Evolutionary conservation across 2,888 invertebrate genomes (phyloP).

Genomic region (Pocota personata): DNA sequence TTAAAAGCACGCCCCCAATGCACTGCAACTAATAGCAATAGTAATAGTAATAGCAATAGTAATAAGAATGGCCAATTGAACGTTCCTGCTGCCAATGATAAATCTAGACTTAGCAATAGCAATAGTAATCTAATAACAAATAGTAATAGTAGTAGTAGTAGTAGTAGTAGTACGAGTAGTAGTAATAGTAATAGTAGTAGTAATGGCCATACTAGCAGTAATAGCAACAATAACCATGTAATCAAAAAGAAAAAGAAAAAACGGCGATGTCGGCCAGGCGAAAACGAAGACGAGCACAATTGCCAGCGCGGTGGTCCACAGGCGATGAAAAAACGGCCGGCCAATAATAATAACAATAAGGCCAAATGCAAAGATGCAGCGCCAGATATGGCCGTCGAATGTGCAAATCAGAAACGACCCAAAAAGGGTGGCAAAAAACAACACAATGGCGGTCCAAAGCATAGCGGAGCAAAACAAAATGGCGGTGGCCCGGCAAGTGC

Average conservation of each 20-base stretch:
- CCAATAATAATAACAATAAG: conserved; percentile 59
- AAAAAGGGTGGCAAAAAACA: conserved; percentile 72
- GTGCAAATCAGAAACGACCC: conserved; percentile 73
- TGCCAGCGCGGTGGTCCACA: conserved; percentile 77
- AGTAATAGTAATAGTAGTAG: conserved; percentile 77
- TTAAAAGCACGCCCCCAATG: conserved; percentile 83
- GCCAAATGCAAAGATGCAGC: conserved; percentile 60
- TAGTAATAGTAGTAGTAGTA: conserved; percentile 75
- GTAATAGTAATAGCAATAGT: conserved; percentile 75
- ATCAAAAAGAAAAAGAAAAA: conserved; percentile 79
- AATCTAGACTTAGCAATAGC: conserved; percentile 75
- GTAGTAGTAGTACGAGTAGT: conserved; percentile 74
- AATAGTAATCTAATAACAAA: conserved; percentile 74
- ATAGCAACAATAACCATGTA: conserved; percentile 74
- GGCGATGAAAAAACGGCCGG: conserved; percentile 76
- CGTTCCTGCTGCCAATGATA: conserved; percentile 79
- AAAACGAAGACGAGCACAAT: conserved; percentile 80
- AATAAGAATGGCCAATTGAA: conserved; percentile 77
- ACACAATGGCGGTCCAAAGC: conserved; percentile 40
- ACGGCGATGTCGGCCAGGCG: conserved; percentile 79
- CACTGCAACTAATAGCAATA: conserved; percentile 77
- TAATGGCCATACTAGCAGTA: conserved; percentile 76
- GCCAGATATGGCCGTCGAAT: conserved; percentile 64
- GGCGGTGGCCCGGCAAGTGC: conserved; percentile 7
- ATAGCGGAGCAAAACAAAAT: conserved; percentile 41